Evolutionary conservation across 2,888 invertebrate genomes (phyloP), one percentile per base, ranked within the genome.

Genomic region (Drosophila pseudotakahashii): DNA sequence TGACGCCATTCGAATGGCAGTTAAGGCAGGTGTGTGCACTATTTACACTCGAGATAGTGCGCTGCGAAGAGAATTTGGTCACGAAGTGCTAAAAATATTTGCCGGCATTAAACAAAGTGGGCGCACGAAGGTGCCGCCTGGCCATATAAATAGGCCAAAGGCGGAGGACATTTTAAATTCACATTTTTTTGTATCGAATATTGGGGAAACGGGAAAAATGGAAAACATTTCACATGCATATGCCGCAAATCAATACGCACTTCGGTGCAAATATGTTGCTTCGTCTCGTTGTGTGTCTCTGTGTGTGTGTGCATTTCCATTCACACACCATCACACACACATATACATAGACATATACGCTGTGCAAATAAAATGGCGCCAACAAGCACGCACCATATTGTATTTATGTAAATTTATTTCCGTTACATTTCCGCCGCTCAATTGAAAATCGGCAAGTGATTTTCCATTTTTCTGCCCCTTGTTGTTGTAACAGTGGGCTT

Each of bases 341-440:
- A 19, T 19, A 0, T 7, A 1, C 19, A 19, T 19, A 2, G 19
- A 16, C 13, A 30, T 57, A 26, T 23, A 47, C 78, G 77, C 79
- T 88, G 80, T 61, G 75, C 74, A 88, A 85, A 88, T 83, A 88
- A 86, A 88, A 88, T 83, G 83, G 76, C 83, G 71, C 62, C 83
- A 79, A 85, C 77, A 75, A 79, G 86, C 88, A 88, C 83, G 83
- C 83, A 82, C 80, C 86, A 88, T 83, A 86, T 83, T 88, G 88
- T 83, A 83, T 83, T 89, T 89, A 85, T 85, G 85, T 87, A 85
- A 85, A 85, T 89, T 85, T 89, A 89, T 89, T 85, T 89, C 89
- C 85, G 88, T 89, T 89, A 85, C 88, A 85, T 89, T 85, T 85
- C 88, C 85, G 85, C 76, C 84, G 68, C 76, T 89, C 89, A 86